phyloP scores from a whole-genome alignment of 2,113 vertebrate species.

The Alligator mississippiensis region DNA sequence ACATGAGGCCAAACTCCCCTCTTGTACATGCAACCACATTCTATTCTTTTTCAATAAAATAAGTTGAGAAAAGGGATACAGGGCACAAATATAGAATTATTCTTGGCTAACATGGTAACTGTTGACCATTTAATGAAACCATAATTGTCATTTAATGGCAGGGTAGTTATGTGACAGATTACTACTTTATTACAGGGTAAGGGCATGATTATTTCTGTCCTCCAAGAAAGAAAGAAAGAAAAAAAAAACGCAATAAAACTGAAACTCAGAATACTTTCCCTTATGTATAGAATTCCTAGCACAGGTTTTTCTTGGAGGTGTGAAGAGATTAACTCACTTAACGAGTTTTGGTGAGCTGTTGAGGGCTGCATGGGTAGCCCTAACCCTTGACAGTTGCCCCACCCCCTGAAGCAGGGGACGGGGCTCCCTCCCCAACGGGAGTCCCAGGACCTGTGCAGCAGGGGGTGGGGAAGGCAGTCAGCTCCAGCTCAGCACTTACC shows the following conservation, averaged over 20 bases:
- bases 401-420: too few relatives aligned
- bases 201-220: conserved; percentile 72
- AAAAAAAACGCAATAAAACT: conserved; percentile 38
- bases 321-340: background rate
- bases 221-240: conserved; percentile 69
- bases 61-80: conserved; percentile 35
- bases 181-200: conserved; percentile 73
- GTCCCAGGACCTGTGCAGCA: too few relatives aligned
- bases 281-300: background rate
- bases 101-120: conserved; percentile 73
- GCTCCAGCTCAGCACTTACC: too few relatives aligned
- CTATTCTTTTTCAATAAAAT: conserved; percentile 14
- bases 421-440: too few relatives aligned
- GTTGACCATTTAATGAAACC: conserved; percentile 75
- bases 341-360: too few relatives aligned
- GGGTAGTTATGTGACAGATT: conserved; percentile 75
- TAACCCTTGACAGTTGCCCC: too few relatives aligned
- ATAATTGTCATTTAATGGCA: conserved; percentile 75
- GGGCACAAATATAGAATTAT: conserved; percentile 72
- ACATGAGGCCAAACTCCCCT: conserved; percentile 55
- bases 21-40: conserved; percentile 57
- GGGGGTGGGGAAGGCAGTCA: too few relatives aligned
- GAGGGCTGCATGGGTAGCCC: too few relatives aligned
- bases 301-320: background rate
- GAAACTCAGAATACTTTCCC: conserved; percentile 32